Percentiles rank a stretch among this genome's conserved stretches.
Evolutionary conservation across 30 jellyfish, hydroid and myxozoan species (phyloP).

Genomic region (Aurelia sp.): DNA sequence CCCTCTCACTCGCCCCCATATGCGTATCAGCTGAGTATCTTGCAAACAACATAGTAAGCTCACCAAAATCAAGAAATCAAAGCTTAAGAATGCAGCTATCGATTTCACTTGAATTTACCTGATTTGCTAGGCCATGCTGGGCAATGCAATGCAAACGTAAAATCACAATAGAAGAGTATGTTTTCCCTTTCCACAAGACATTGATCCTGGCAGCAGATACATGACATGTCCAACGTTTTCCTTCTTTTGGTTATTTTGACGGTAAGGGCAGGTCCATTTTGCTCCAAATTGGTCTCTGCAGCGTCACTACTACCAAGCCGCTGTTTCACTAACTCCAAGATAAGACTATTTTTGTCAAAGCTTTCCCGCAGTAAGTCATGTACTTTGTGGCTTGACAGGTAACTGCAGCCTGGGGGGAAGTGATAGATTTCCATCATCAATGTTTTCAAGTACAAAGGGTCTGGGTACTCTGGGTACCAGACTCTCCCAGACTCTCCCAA

Average conservation of each 20-base stretch:
- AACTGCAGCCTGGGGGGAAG: slow-evolving; percentile 13
- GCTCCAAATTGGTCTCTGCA: slow-evolving; percentile 11
- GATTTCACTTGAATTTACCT: not conserved
- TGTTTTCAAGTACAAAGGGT: no score
- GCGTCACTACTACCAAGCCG: not conserved
- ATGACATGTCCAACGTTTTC: not conserved
- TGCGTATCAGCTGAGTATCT: no score
- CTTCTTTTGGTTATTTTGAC: not conserved
- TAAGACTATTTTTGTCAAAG: slow-evolving; percentile 2
- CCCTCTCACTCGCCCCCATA: no score
- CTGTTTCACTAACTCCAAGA: not conserved
- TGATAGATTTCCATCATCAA: no score
- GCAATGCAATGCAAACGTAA: slow-evolving; percentile 44
- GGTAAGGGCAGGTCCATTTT: slow-evolving; percentile 47
- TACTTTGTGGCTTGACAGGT: slow-evolving; percentile 26
- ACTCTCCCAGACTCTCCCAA: no score
- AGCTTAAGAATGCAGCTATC: not conserved
- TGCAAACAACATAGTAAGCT: not conserved
- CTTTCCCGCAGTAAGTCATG: not conserved
- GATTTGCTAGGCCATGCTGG: slow-evolving; percentile 45
- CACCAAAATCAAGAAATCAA: not conserved
- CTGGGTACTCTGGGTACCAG: no score
- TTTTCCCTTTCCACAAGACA: slow-evolving; percentile 17
- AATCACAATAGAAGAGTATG: slow-evolving; percentile 26
- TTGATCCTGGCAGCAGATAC: slow-evolving; percentile 26